Evolutionary conservation across 1,140 invertebrate genomes (phyloP), one percentile per base, ranked within the genome.

Genomic region (Rhysida immarginata): DNA sequence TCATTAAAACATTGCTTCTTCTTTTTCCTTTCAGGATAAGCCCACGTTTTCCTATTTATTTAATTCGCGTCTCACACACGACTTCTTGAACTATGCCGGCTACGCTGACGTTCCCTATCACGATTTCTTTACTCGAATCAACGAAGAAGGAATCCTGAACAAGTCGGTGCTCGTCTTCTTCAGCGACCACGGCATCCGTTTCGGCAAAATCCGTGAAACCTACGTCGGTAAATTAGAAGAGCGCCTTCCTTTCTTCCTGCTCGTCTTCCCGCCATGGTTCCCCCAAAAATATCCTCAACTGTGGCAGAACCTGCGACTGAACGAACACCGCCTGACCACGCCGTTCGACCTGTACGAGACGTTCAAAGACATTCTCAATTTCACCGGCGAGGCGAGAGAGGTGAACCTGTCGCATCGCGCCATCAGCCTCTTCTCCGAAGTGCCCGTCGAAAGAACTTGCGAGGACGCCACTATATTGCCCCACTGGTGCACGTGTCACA

Each of bases 141-240:
- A 69, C 24, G 52, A 63, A 3, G 35, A 43, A 24, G 60, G 60
- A 3, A 48, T 57, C 27, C 61, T 77, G 0, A 68, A 75, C 35
- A 71, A 78, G 60, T 75, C 75, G 2, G 62, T 77, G 0, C 29
- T 80, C 0, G 62, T 80, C 35, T 70, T 78, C 29, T 72, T 75
- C 59, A 75, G 74, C 58, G 78, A 80, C 58, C 78, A 80, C 60
- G 78, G 78, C 13, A 71, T 76, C 56, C 58, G 78, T 21, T 78
- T 75, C 59, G 76, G 75, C 42, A 59, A 63, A 25, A 69, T 78
- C 52, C 56, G 76, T 3, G 60, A 72, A 52, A 75, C 75, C 0
- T 68, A 70, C 53, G 61, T 75, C 1, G 79, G 78, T 0, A 70
- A 73, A 58, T 60, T 78, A 5, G 78, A 81, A 63, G 77, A 79